Base-by-base conservation (phyloP, 2,797 vertebrate species). In the Rhinatrema bivittatum region DNA sequence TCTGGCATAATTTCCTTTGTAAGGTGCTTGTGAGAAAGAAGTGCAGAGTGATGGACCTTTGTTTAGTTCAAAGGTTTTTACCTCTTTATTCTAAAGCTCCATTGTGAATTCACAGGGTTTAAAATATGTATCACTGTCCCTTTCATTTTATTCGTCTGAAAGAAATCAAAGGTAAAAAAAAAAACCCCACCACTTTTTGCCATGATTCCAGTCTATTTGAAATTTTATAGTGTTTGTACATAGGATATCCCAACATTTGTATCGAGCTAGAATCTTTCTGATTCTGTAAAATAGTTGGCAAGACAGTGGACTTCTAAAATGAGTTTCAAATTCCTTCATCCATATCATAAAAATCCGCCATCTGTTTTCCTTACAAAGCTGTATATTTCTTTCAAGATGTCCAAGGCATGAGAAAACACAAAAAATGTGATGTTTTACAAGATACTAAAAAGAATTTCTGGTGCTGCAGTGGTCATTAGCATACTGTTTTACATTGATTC, bases 61-160 rank as follows among this genome's bases (percentile, higher is more conserved):
- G 89, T 96, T 90, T 88, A 91, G 92, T 97, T 97, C 94, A 97
- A 99, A 95, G 90, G 89, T 91, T 90, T 81, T 71, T 90, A 85
- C 85, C 85, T 92, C 88, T 98, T 94, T 95, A 94, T 95, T 93
- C 85, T 85, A 81, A 88, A 93, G 87, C 87, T 81, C 87, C 87
- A 91, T 96, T 94, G 90, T 96, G 91, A 90, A 91, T 87, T 86
- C 85, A 80, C 65, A 75, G 83, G 85, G 80, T 85, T 89, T 99
- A 90, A 98, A 95, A 97, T 97, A 95, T 94, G 91, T 93, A 97
- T 96, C 87, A 89, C 86, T 91, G 90, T 91, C 91, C 90, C 87
- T 97, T 97, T 97, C 79, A 91, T 93, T 94, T 87, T 81, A 89
- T 85, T 81, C 83, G 86, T 89, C 87, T 88, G 74, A 92, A 83